phyloP scores from a whole-genome alignment of 2,797 vertebrate species.

The Sebastes trivittatus region DNA sequence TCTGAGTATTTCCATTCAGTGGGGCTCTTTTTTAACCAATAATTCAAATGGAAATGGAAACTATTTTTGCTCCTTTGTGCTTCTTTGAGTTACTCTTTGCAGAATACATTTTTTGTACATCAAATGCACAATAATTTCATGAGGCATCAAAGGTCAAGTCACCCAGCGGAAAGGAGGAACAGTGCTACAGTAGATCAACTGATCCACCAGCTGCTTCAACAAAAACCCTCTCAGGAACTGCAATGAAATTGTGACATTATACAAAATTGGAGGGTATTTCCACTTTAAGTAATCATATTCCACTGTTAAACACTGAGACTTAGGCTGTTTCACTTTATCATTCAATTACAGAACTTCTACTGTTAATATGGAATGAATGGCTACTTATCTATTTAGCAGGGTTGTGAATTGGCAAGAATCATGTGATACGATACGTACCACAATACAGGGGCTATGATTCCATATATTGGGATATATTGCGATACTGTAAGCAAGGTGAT shows the following conservation, averaged over 20 bases:
- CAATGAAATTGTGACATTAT: not conserved
- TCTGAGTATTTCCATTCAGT: not conserved
- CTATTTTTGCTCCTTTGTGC: not conserved
- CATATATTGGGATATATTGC: too few species aligned
- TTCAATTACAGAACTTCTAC: not conserved
- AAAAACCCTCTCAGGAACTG: not conserved
- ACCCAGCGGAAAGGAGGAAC: not conserved
- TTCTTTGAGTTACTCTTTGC: not conserved
- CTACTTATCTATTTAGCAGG: not conserved
- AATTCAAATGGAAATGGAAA: not conserved
- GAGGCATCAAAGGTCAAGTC: conserved; percentile 8
- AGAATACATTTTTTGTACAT: not conserved
- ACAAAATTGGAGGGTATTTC: not conserved
- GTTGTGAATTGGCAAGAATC: too few species aligned
- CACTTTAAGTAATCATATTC: not conserved
- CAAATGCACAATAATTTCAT: not conserved
- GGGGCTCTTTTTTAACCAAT: not conserved
- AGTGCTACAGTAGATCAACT: not conserved
- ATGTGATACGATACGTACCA: too few species aligned
- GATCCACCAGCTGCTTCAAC: not conserved
- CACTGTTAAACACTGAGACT: not conserved
- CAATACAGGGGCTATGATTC: too few species aligned
- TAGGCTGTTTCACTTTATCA: not conserved
- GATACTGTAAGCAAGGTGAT: too few species aligned
- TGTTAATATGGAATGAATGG: not conserved